These are phyloP conservation scores for Agriopis aurantiaria DNA, from an alignment of 2,888 invertebrate species.

Conservation along the genomic window DNA sequence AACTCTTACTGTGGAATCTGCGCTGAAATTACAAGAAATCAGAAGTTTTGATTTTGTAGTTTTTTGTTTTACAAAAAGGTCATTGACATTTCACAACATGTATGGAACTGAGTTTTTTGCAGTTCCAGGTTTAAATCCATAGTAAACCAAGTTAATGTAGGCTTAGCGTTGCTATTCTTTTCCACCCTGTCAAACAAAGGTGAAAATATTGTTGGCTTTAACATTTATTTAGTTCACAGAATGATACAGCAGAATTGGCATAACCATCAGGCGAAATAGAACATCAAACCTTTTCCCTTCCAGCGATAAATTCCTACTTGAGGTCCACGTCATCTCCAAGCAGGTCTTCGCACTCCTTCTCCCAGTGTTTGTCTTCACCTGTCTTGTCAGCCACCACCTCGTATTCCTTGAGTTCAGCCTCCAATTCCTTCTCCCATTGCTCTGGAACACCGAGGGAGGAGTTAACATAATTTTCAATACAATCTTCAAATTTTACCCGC, in stretches of 20 bases:
- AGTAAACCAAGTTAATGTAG: too few relatives aligned
- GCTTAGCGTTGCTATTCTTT: too few relatives aligned
- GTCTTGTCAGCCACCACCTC: conserved; percentile 91
- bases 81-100: too few relatives aligned
- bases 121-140: too few relatives aligned
- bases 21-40: too few relatives aligned
- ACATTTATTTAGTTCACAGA: background rate
- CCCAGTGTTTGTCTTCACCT: conserved; percentile 87
- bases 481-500: background rate
- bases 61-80: too few relatives aligned
- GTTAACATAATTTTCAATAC: background rate
- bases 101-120: too few relatives aligned
- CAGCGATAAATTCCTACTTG: conserved; percentile 70
- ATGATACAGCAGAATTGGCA: background rate
- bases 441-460: conserved; percentile 84
- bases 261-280: background rate
- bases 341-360: conserved; percentile 90
- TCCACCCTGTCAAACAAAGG: too few relatives aligned
- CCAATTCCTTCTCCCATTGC: conserved; percentile 98
- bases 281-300: background rate
- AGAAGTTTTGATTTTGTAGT: too few relatives aligned
- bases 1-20: too few relatives aligned
- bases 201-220: background rate
- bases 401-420: conserved; percentile 97
- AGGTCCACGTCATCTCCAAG: conserved; percentile 88